Evolutionary conservation across 1,140 invertebrate genomes (phyloP).

Genomic region (Calephelis nemesis): DNA sequence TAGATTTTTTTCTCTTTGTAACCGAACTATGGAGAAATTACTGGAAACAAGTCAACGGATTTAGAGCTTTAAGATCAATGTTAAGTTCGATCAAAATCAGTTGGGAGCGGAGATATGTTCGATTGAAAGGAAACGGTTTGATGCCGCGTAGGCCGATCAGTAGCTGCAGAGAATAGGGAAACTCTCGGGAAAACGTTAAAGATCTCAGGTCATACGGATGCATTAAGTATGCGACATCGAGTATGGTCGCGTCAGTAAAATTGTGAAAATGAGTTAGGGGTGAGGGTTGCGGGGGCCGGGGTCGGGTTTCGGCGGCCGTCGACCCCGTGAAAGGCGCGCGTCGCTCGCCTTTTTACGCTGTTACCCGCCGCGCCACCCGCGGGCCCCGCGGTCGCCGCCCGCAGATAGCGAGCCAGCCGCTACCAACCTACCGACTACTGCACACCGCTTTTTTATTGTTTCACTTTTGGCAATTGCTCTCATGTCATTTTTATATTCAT

Average conservation of each 20-base stretch:
- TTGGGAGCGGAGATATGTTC: too few relatives aligned
- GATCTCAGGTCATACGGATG: constrained; percentile 11
- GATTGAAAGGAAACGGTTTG: too few relatives aligned
- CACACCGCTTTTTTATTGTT: constrained; percentile 32
- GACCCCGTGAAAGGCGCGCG: constrained; percentile 73
- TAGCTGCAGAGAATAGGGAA: too few relatives aligned
- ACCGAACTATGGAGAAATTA: too few relatives aligned
- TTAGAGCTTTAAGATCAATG: too few relatives aligned
- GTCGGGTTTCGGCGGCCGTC: constrained; percentile 65
- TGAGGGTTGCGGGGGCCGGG: constrained; percentile 51
- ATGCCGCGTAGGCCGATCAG: too few relatives aligned
- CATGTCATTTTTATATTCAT: too few relatives aligned
- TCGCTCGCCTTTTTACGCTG: constrained; percentile 72
- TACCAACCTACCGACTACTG: constrained; percentile 65
- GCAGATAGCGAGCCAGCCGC: constrained; percentile 69
- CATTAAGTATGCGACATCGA: constrained; percentile 20
- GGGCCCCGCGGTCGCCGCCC: constrained; percentile 74
- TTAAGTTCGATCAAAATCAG: too few relatives aligned
- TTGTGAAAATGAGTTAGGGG: constrained; percentile 44
- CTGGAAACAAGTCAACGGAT: too few relatives aligned
- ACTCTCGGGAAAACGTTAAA: too few relatives aligned
- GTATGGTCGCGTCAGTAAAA: constrained; percentile 33
- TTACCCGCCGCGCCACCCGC: constrained; percentile 69
- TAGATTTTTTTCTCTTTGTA: too few relatives aligned
- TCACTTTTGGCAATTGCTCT: too few relatives aligned